Base-by-base conservation (phyloP, 2,797 vertebrate genomes). In the Champsocephalus esox region DNA sequence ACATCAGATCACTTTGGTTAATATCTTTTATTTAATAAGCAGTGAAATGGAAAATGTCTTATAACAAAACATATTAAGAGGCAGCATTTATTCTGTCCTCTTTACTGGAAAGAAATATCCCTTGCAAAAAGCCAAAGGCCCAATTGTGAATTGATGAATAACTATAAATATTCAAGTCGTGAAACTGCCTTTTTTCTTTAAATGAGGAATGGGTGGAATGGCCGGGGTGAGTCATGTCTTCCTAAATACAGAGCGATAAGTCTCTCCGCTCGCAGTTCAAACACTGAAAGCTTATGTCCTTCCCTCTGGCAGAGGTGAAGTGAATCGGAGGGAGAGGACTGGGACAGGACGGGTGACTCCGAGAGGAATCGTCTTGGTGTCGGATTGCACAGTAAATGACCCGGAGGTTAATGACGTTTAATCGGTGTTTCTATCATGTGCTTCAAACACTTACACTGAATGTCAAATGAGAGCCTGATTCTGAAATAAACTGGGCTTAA, bases 141-240 rank as follows among this genome's bases (percentile, higher is more conserved):
- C 50, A 78, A 76, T 77, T 71, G 68, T 80, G 81, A 88, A 80
- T 65, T 60, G 77, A 88, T 87, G 70, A 84, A 79, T 52, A 77
- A 75, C 72, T 77, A 81, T 90, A 90, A 89, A 89, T 88, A 90
- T 89, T 83, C 66, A 82, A 79, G 79, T 56, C n/a, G 70, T 76
- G 75, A 84, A 89, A 87, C 51, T 48, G 73, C 50, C 65, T 72
- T 62, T 28, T 86, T 85, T 80, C 17, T 77, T 83, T 75, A 80
- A 89, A 86, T 81, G 82, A 85, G 85, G 75, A 89, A 88, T 80
- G 61, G 71, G 59, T 61, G 66, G 84, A 68, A 64, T 69, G 66
- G 75, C 74, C 86, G 73, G 19, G 21, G 75, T 89, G 80, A 90
- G 82, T 88, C 70, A 87, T 72, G 79, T 80, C 63, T 66, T 77